Evolutionary conservation across 2,797 vertebrate genomes (phyloP).

Genomic region (Decapterus maruadsi): DNA sequence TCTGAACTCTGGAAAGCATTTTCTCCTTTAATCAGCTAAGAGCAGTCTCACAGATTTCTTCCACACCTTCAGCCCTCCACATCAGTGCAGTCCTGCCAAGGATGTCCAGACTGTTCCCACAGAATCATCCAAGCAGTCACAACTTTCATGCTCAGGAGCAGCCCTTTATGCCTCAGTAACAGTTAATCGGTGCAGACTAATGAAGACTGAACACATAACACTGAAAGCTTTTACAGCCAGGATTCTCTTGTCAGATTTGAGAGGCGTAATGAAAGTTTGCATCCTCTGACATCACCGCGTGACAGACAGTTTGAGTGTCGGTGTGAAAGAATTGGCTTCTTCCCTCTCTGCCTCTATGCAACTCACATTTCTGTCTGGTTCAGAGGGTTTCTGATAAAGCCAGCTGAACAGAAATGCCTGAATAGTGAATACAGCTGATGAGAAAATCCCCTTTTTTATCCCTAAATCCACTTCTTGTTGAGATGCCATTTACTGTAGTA

Average conservation of each 20-base stretch:
- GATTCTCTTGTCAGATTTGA: conserved; percentile 51
- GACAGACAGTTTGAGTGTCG: conserved; percentile 35
- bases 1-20: conserved; percentile 17
- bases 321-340: conserved; percentile 41
- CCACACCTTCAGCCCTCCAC: conserved; percentile 34
- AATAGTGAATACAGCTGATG: conserved; percentile 62
- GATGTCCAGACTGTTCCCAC: conserved; percentile 47
- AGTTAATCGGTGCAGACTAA: conserved; percentile 50
- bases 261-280: conserved; percentile 49
- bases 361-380: conserved; percentile 31
- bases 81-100: conserved; percentile 27
- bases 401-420: conserved; percentile 61
- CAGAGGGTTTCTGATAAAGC: conserved; percentile 57
- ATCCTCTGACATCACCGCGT: conserved; percentile 40
- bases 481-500: conserved; percentile 70
- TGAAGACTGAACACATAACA: conserved; percentile 49
- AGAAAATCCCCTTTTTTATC: conserved; percentile 69
- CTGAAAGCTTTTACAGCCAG: conserved; percentile 54
- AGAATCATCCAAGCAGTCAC: conserved; percentile 40
- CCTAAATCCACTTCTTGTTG: conserved; percentile 73
- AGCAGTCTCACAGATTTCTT: conserved; percentile 24
- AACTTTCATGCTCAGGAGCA: conserved; percentile 59
- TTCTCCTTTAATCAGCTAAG: conserved; percentile 24
- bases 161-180: conserved; percentile 58
- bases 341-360: conserved; percentile 18